Conservation (phyloP, 2,797 vertebrate species). For the Spinus pinus region DNA sequence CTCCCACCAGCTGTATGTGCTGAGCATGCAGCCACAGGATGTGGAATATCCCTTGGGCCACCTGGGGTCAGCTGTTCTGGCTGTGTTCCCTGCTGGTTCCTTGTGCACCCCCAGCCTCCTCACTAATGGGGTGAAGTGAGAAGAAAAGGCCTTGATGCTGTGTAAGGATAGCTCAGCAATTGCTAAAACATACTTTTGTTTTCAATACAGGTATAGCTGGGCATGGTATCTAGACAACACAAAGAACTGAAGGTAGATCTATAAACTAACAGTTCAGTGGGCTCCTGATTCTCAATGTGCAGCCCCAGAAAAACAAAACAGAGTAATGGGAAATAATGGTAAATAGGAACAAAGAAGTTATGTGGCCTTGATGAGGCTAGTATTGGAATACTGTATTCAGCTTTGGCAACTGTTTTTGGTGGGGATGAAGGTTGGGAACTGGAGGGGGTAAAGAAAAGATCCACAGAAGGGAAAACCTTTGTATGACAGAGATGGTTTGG, state of each 20-base stretch:
- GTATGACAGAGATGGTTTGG: neutral
- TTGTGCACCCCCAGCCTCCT: neutral
- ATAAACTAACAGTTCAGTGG: neutral
- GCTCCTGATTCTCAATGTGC: neutral
- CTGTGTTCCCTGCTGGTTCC: accelerated
- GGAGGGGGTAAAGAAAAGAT: neutral
- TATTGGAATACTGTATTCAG: neutral
- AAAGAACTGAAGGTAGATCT: neutral
- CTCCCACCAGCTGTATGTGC: too few species aligned
- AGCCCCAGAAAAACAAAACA: neutral
- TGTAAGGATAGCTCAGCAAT: neutral
- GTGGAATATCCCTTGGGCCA: neutral
- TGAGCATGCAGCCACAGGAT: neutral
- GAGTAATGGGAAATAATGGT: neutral
- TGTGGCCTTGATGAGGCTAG: neutral
- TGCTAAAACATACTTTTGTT: neutral
- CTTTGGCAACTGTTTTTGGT: neutral
- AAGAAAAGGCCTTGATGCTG: neutral
- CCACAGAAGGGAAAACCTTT: neutral
- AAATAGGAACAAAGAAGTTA: neutral
- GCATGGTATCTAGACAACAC: neutral
- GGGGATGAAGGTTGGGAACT: neutral
- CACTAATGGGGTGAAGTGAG: neutral
- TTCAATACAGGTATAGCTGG: neutral
- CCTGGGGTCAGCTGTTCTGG: neutral